These are phyloP conservation scores for Lepisosteus osseus DNA, from an alignment of 2,113 vertebrate genomes.

Conservation along the genomic window DNA sequence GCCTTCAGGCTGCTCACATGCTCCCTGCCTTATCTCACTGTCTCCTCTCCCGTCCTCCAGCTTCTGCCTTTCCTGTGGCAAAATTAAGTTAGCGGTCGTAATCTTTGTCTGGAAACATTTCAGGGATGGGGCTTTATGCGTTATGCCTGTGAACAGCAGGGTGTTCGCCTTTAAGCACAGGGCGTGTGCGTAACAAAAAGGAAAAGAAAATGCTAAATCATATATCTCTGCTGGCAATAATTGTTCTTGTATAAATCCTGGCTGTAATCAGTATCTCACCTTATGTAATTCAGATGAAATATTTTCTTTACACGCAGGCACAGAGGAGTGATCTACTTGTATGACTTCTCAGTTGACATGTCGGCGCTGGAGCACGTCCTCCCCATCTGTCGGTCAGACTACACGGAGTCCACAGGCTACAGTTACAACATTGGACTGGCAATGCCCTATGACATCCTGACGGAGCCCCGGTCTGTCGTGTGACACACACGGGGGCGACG, in stretches of 20 bases:
- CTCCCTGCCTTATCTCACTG: background rate
- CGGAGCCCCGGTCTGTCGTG: slow-evolving; percentile 29
- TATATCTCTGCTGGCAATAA: too few species aligned
- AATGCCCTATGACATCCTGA: slow-evolving; percentile 71
- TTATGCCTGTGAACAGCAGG: too few species aligned
- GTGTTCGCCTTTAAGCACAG: too few species aligned
- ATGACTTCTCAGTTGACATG: slow-evolving; percentile 81
- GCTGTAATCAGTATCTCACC: too few species aligned
- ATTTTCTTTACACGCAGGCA: slow-evolving; percentile 59
- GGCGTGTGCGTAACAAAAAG: too few species aligned
- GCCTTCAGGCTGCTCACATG: background rate
- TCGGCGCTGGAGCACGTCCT: slow-evolving; percentile 70
- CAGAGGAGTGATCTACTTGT: slow-evolving; percentile 80
- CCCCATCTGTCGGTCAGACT: slow-evolving; percentile 84
- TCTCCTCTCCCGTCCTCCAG: background rate
- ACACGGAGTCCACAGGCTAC: slow-evolving; percentile 60
- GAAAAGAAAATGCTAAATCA: too few species aligned
- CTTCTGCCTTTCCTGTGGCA: background rate
- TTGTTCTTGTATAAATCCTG: too few species aligned
- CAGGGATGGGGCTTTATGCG: too few species aligned
- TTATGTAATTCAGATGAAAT: background rate
- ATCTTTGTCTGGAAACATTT: too few species aligned
- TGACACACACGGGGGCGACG: slow-evolving; percentile 24
- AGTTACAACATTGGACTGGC: slow-evolving; percentile 86
- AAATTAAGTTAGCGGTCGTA: too few species aligned